Evolutionary conservation across 2,113 vertebrate genomes (phyloP).

Genomic region (Tachuris rubrigastra): DNA sequence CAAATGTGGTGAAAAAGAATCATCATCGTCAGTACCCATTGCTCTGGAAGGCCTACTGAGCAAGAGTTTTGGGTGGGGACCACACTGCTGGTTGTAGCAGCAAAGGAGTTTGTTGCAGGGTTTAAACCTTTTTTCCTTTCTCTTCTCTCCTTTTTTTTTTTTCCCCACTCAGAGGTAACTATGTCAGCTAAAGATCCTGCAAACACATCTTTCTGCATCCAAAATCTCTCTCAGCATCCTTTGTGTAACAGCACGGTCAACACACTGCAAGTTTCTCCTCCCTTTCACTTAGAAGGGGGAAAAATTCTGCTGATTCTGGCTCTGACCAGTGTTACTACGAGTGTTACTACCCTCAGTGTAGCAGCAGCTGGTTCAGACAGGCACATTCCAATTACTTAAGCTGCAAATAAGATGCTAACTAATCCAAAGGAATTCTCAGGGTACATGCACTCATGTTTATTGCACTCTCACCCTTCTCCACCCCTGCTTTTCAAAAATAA

Average conservation of each 20-base stretch:
- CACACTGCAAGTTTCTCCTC: not conserved
- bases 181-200: not conserved
- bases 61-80: not conserved
- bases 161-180: not conserved
- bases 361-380: not conserved
- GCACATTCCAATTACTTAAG: not conserved
- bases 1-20: not conserved
- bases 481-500: not conserved
- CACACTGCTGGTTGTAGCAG: not conserved
- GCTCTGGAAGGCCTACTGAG: not conserved
- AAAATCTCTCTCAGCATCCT: not conserved
- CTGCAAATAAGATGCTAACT: not conserved
- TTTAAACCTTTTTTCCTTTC: not conserved
- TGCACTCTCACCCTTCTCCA: not conserved
- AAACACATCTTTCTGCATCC: not conserved
- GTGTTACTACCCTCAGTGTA: fast-evolving
- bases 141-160: not conserved
- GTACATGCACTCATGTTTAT: fast-evolving
- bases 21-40: fast-evolving
- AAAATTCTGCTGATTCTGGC: not conserved
- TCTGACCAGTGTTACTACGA: not conserved
- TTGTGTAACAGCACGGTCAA: not conserved
- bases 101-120: not conserved
- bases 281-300: not conserved
- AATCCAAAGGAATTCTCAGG: not conserved